phyloP scores from a whole-genome alignment of 2,797 vertebrate species.

The Halcyon smyrnensis region DNA sequence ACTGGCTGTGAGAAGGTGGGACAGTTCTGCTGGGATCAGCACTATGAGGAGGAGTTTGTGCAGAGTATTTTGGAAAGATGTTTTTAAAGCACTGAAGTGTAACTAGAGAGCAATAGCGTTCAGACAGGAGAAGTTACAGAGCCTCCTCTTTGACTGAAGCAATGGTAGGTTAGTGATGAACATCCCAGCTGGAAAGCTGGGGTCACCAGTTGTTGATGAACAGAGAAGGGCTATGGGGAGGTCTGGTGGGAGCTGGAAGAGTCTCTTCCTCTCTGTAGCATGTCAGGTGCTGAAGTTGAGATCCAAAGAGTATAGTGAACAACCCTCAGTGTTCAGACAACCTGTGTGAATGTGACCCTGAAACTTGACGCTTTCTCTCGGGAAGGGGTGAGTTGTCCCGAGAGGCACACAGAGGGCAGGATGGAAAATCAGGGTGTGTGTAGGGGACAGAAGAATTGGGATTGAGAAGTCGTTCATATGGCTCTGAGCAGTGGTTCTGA shows the following conservation, averaged over 20 bases:
- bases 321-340: conserved; percentile 22
- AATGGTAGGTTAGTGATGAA: neutral
- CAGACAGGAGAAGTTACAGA: neutral
- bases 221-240: neutral
- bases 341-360: conserved; percentile 40
- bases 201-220: neutral
- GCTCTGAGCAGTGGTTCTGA: conserved; percentile 38
- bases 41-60: neutral
- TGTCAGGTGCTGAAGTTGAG: conserved; percentile 3
- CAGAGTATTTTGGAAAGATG: neutral
- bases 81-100: conserved; percentile 12
- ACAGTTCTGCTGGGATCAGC: neutral
- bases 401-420: neutral
- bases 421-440: neutral
- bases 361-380: conserved; percentile 47
- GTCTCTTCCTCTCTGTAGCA: neutral
- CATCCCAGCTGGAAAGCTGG: neutral
- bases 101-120: neutral
- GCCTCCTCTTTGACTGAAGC: neutral
- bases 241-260: neutral
- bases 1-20: neutral
- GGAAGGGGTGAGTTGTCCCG: neutral
- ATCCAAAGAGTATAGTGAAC: conserved; percentile 44
- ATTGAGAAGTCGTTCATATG: neutral
- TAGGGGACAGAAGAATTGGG: neutral